phyloP scores from a whole-genome alignment of 2,888 invertebrate species.

The Scaptodrosophila latifasciaeformis region DNA sequence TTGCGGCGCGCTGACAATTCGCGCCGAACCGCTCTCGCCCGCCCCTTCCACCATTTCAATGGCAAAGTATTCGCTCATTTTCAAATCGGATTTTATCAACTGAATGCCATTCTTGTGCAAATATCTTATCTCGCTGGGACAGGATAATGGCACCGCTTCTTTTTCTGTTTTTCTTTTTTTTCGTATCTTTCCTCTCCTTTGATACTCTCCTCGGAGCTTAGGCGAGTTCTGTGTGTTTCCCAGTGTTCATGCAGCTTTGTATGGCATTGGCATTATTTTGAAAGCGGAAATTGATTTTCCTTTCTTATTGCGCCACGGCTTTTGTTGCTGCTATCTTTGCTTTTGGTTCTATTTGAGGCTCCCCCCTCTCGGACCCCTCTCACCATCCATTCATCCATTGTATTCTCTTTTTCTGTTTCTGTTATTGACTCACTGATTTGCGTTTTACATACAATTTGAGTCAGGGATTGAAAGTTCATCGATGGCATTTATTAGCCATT shows the following conservation, averaged over 20 bases:
- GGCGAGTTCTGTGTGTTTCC: constrained; percentile 28
- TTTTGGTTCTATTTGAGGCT: constrained; percentile 14
- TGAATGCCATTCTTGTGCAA: constrained; percentile 71
- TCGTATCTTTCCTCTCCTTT: constrained; percentile 15
- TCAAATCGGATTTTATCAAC: constrained; percentile 72
- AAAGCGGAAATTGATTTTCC: constrained; percentile 66
- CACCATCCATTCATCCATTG: constrained; percentile 19
- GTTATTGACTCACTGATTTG: constrained; percentile 1
- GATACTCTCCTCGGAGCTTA: constrained; percentile 8
- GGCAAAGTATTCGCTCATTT: constrained; percentile 67
- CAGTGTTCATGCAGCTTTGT: constrained; percentile 43
- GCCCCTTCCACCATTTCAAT: too few relatives aligned
- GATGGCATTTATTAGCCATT: constrained; percentile 18
- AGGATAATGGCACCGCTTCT: constrained; percentile 59
- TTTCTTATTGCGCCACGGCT: constrained; percentile 57
- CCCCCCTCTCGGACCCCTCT: too few relatives aligned
- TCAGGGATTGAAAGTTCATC: neutral
- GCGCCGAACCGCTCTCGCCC: too few relatives aligned
- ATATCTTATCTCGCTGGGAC: constrained; percentile 62
- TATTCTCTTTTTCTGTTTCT: neutral
- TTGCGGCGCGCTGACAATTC: neutral
- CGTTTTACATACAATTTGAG: constrained; percentile 20
- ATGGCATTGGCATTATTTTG: constrained; percentile 68
- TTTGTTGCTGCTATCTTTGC: constrained; percentile 32
- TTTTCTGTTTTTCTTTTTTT: constrained; percentile 7